Base-by-base conservation (phyloP, 2,797 vertebrate genomes). In the Myotis planiceps region DNA sequence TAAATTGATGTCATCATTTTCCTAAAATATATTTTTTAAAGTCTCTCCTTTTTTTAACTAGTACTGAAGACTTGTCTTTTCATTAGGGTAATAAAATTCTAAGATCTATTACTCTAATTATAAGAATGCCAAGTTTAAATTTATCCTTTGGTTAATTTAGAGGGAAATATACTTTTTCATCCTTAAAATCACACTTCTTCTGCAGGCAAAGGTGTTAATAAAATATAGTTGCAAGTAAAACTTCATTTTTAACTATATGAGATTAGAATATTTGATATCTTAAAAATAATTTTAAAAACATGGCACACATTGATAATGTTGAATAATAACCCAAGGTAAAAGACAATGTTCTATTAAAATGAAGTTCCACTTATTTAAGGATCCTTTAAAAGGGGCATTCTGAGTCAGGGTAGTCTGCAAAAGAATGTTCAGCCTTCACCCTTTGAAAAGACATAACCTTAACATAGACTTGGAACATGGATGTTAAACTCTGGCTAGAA, bases 81-180 rank as follows among this genome's bases (percentile, higher is more conserved):
- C 90, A 63, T 53, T 92, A 87, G 34, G 51, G 90, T 93, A 96
- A 96, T 76, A 92, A 68, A 97, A 90, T 68, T 88, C 25, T 79
- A 95, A 95, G 19, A 97, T 96, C 25, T 60, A 91, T 97, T 96
- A 79, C 93, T 90, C 58, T 97, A 96, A 98, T 97, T 97, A 91
- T 90, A 97, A 87, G 60, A 81, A 88, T 78, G 82, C 55, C 94
- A 88, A 53, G 89, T 81, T 94, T 97, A 94, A 94, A 93, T 92
- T 97, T 97, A 93, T 92, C 47, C 68, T 97, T 85, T 68, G 88
- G 39, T 92, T 98, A 92, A 58, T 98, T 97, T 88, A 82, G 92
- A 65, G 72, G 78, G 94, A 93, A 93, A 93, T 96, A 90, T 65
- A 96, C 51, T 97, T 94, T 80, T 97, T 96, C 58, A 83, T 94